phyloP scores from a whole-genome alignment of 2,113 vertebrate species.

The Pithys albifrons region DNA sequence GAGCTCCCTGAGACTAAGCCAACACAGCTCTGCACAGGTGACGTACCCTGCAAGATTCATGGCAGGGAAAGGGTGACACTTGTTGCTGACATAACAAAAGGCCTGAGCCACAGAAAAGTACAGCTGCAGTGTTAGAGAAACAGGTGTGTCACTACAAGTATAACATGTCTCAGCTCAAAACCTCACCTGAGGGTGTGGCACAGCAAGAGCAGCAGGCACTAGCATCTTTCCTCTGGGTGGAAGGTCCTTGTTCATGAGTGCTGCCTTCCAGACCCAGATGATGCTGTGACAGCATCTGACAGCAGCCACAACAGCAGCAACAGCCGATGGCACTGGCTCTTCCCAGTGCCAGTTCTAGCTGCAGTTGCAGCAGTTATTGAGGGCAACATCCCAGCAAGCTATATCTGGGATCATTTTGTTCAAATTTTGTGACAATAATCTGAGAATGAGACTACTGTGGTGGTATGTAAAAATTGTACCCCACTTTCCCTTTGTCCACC shows the following conservation, averaged over 20 bases:
- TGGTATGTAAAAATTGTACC: background rate
- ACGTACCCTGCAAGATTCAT: background rate
- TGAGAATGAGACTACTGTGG: background rate
- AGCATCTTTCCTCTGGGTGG: background rate
- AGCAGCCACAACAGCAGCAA: background rate
- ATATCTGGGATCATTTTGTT: background rate
- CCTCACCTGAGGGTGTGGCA: background rate
- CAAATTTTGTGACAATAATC: background rate
- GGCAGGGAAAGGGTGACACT: background rate
- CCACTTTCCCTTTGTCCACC: background rate
- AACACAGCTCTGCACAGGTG: background rate
- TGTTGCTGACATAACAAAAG: background rate
- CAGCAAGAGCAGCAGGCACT: background rate
- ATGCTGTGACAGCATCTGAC: background rate
- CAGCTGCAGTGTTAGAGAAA: background rate
- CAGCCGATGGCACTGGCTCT: fast-evolving
- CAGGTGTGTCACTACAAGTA: background rate
- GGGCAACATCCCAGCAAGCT: background rate
- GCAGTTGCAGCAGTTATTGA: background rate
- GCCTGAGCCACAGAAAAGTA: background rate
- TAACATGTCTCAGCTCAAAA: background rate
- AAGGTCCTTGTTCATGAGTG: background rate
- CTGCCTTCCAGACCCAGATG: background rate
- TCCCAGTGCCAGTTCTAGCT: background rate
- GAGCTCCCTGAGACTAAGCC: background rate